Base-by-base conservation (phyloP, 2,888 invertebrate genomes). In the Tholera decimalis region DNA sequence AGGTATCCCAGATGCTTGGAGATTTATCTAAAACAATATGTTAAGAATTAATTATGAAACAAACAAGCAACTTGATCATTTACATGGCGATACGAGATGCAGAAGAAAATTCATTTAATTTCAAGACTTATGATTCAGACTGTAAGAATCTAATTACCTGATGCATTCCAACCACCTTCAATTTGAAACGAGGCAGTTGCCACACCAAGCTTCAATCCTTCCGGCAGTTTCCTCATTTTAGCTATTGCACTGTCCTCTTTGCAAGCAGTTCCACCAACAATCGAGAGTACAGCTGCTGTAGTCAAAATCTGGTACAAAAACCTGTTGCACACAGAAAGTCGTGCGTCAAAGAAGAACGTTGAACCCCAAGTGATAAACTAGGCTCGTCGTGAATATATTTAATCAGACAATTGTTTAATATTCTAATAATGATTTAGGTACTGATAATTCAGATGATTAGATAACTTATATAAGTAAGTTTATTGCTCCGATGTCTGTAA, bases 1-100 rank as follows among this genome's bases (percentile, higher is more conserved):
- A 93, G 35, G 85, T 92, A 84, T 97, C 97, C 97, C 97, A 97
- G 41, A 97, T 96, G 69, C 96, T 96, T 70, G 92, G 93, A 1
- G 96, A 91, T 86, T 96, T 96, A 43, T 96, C 96, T 93, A 85
- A n/a, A 74, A 46, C 3, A 28, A 46, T 3, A 26, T n/a, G n/a
- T 0, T 3, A 15, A 11, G 11, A 11, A 4, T 0, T 1, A 47
- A 28, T 6, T 5, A 47, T 28, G 1, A 15, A 15, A 35, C 3
- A 26, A 26, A n/a, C 6, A 22, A 22, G 9, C 1, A 3, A 43
- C 2, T 41, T 1, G 2, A 11, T 20, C 41, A 20, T 8, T n/a
- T n/a, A 46, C n/a, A n/a, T 1, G 9, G n/a, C 8, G 4, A 22
- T 22, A 6, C 2, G 2, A 6, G 43, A 22, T 11, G 22, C 11